Percentiles rank a stretch among this genome's conserved stretches.
Evolutionary conservation across 2,797 vertebrate species (phyloP).

Genomic region (Mustela erminea): DNA sequence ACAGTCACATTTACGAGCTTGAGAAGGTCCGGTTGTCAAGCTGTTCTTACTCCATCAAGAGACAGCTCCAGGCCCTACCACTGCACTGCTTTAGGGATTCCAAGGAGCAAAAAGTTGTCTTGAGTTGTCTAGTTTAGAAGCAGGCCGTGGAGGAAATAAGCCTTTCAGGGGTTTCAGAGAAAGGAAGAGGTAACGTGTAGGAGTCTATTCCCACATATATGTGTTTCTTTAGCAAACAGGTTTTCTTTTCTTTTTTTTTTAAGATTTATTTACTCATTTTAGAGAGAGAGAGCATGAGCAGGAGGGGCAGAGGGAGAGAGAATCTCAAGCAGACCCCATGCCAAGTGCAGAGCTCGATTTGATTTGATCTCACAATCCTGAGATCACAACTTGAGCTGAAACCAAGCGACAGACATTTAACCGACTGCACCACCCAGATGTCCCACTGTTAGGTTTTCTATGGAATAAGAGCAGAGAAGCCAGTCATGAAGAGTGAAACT

Average conservation of each 20-base stretch:
- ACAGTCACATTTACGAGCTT: neutral
- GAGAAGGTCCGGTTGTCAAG: neutral
- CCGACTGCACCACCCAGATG: neutral
- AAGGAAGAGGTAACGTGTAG: neutral
- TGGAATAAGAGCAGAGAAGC: constrained; percentile 46
- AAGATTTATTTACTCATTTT: neutral
- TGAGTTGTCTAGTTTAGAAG: constrained; percentile 25
- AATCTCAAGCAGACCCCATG: neutral
- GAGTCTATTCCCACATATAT: neutral
- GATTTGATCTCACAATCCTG: neutral
- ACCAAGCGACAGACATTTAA: neutral
- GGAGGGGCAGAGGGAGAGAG: neutral
- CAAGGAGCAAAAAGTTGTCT: neutral
- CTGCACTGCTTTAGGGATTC: neutral
- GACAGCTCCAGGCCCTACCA: neutral
- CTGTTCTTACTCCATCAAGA: neutral
- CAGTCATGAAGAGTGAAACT: constrained; percentile 7
- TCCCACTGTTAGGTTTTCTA: neutral
- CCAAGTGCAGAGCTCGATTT: neutral
- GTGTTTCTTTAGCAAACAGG: constrained; percentile 26
- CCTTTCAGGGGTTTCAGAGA: neutral
- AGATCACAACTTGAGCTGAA: neutral
- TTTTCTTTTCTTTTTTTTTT: neutral
- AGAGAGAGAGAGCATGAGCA: neutral
- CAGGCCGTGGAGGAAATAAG: neutral